phyloP scores from a whole-genome alignment of 2,797 vertebrate species.

The Ciconia nigra region DNA sequence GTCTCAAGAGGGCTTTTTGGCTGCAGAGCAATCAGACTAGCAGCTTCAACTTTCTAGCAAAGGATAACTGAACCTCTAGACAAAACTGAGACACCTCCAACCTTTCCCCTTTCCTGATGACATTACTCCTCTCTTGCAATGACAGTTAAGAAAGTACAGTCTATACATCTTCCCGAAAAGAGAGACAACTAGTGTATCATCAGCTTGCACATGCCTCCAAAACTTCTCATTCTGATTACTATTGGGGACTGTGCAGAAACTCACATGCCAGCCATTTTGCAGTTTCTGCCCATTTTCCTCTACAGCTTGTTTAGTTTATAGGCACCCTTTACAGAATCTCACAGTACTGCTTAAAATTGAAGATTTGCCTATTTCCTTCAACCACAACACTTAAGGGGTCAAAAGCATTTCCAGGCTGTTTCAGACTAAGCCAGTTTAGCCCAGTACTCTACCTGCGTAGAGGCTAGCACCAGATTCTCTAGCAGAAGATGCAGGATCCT shows the following conservation, averaged over 20 bases:
- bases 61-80: neutral
- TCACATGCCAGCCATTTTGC: neutral
- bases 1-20: neutral
- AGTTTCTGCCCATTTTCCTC: neutral
- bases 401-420: neutral
- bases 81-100: neutral
- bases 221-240: neutral
- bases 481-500: neutral
- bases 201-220: neutral
- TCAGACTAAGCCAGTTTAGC: neutral
- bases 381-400: neutral
- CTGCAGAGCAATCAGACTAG: neutral
- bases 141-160: neutral
- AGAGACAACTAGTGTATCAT: neutral
- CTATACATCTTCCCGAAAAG: neutral
- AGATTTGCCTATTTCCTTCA: neutral
- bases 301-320: neutral
- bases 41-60: neutral
- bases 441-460: neutral
- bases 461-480: neutral
- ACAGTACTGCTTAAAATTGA: neutral
- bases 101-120: neutral
- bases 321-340: neutral
- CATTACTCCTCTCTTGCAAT: neutral
- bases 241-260: neutral